Conservation (phyloP, 2,888 invertebrate species). For the Stenodema calcarata region DNA sequence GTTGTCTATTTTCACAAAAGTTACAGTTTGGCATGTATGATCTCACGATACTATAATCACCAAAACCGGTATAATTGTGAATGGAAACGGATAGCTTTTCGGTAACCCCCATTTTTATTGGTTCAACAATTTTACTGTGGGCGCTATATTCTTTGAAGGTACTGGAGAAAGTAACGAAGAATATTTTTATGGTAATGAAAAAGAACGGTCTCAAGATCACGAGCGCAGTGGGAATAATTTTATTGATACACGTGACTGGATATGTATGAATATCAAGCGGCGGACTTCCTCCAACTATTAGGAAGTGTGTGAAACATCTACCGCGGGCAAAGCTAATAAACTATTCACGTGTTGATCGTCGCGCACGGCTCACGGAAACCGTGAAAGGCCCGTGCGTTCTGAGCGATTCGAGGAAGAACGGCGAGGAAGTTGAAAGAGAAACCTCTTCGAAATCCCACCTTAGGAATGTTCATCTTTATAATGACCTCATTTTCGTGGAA, state of each 20-base stretch:
- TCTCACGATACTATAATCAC: no score
- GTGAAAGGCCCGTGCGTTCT: background rate
- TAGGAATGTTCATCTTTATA: background rate
- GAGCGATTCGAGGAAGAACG: background rate
- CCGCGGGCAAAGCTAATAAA: background rate
- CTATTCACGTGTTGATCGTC: background rate
- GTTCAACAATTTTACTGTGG: no score
- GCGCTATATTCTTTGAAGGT: background rate
- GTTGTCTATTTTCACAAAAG: no score
- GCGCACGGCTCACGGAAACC: background rate
- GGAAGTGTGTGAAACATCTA: background rate
- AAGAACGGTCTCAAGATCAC: background rate
- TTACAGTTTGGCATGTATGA: no score
- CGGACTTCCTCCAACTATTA: background rate
- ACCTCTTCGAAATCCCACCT: background rate
- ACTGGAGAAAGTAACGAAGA: background rate
- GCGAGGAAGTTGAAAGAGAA: background rate
- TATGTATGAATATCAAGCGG: background rate
- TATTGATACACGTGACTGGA: background rate
- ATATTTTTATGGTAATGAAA: background rate
- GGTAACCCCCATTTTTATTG: no score
- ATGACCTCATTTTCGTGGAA: background rate
- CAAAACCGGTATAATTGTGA: no score
- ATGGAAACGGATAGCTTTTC: no score
- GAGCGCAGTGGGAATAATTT: background rate